A percentile compares a stretch with the other conserved stretches of the same genome.
These are phyloP conservation scores for Bibio marci DNA, from an alignment of 2,888 invertebrate genomes.

Conservation along the genomic window DNA sequence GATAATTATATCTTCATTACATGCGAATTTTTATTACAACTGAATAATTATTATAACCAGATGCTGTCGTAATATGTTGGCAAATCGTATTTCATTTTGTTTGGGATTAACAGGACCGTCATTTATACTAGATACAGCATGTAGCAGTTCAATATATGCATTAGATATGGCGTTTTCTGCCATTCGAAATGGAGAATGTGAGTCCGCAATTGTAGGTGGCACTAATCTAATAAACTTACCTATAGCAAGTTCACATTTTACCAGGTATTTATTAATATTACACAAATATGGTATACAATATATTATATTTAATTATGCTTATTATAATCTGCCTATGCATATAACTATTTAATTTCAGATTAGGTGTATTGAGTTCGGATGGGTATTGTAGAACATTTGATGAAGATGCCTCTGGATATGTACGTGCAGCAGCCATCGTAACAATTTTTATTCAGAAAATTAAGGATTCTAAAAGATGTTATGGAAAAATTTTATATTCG, in stretches of 20 bases:
- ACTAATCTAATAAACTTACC: conserved; percentile 75
- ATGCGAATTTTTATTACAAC: too few relatives aligned
- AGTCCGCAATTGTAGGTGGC: conserved; percentile 79
- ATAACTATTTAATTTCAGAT: conserved; percentile 21
- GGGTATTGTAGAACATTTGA: conserved; percentile 88
- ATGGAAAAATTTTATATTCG: conserved; percentile 41
- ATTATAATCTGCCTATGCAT: too few relatives aligned
- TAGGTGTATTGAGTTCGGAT: conserved; percentile 64
- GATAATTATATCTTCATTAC: too few relatives aligned
- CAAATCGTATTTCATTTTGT: conserved; percentile 81
- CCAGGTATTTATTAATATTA: conserved; percentile 34
- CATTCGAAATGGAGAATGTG: conserved; percentile 64
- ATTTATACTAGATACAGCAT: conserved; percentile 79
- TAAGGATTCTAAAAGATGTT: conserved; percentile 38
- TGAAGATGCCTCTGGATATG: conserved; percentile 28
- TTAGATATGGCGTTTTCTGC: conserved; percentile 65
- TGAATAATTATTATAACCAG: too few relatives aligned
- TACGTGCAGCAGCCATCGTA: conserved; percentile 30
- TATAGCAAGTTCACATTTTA: conserved; percentile 74
- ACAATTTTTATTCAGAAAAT: conserved; percentile 34
- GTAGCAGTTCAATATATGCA: conserved; percentile 83
- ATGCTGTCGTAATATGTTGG: conserved; percentile 81
- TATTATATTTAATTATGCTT: too few relatives aligned
- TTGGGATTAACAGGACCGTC: conserved; percentile 81
- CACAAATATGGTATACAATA: too few relatives aligned